These are phyloP conservation scores for Montipora capitata DNA, from an alignment of 92 coral and sea anemone genomes.

Conservation along the genomic window DNA sequence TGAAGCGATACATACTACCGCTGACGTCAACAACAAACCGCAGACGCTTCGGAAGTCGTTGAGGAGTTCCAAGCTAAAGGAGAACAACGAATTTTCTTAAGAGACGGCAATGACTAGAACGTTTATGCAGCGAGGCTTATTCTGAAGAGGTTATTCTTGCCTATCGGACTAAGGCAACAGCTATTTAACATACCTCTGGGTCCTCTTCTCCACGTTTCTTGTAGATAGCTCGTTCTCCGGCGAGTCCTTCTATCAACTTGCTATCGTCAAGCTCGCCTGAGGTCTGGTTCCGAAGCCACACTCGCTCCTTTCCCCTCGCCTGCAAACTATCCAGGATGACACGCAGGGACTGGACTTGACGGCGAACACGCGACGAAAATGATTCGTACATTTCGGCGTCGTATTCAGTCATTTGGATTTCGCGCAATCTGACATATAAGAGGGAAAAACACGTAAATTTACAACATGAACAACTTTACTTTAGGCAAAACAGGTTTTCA, in stretches of 20 bases:
- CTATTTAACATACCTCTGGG: slow-evolving; percentile 78
- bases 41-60: slow-evolving; percentile 96
- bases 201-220: slow-evolving; percentile 96
- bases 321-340: slow-evolving; percentile 97
- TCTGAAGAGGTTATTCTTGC: no score
- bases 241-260: slow-evolving; percentile 95
- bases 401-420: slow-evolving; percentile 97
- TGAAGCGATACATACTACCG: slow-evolving; percentile 99
- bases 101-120: no score
- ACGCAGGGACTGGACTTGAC: slow-evolving; percentile 99
- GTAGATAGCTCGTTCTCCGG: slow-evolving; percentile 96
- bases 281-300: slow-evolving; percentile 99
- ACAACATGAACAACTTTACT: background rate
- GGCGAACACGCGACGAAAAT: slow-evolving; percentile 96
- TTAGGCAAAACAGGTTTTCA: background rate
- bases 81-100: background rate
- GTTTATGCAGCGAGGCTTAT: no score
- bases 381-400: slow-evolving; percentile 99
- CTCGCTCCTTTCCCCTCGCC: slow-evolving; percentile 95
- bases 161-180: no score
- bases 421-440: slow-evolving; percentile 80
- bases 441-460: background rate
- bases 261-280: slow-evolving; percentile 99
- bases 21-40: slow-evolving; percentile 99
- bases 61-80: slow-evolving; percentile 91